Evolutionary conservation across 2,113 vertebrate species (phyloP), one percentile per base, ranked within the genome.

Genomic region (Sporophila hypoxantha): DNA sequence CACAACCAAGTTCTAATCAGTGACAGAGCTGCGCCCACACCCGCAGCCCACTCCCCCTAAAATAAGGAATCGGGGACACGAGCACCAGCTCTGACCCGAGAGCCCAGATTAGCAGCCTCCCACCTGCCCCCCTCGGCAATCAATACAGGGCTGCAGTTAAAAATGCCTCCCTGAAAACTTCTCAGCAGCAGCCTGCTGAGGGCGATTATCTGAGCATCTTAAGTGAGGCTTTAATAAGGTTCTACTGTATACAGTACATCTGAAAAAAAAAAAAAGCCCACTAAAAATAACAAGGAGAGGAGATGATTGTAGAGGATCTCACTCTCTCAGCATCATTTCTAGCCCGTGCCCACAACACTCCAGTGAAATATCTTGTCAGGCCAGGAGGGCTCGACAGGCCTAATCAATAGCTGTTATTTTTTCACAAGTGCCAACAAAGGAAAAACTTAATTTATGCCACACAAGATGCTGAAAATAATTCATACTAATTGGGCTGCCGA

Each of bases 341-440:
- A 83, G 81, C 87, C 89, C 71, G 68, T 77, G 57, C 90, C 70
- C 82, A 92, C 82, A 90, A 67, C 69, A 89, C 67, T 70, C 46
- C 93, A 91, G 90, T 30, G 73, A 89, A 95, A 89, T 93, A 92
- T 90, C 90, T 91, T 59, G 69, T 89, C 92, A 95, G 92, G 89
- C 68, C 87, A 87, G 21, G 4, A 90, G 86, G 86, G 82, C 89
- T 92, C 50, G 16, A 91, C 90, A 82, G 86, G 78, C 77, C 92
- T 93, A 82, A 96, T 94, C 93, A 91, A 92, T 95, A 94, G 81
- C 90, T 94, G 92, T 92, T 94, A 93, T 90, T 79, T 95, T 68
- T 89, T 94, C 71, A 8, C 86, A 92, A 95, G 86, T 89, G 88
- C 69, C 89, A 93, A 84, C 88, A 92, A 94, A 93, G 91, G 76